Evolutionary conservation across 1,140 invertebrate genomes (phyloP).

Genomic region (Tetraneura akinire): DNA sequence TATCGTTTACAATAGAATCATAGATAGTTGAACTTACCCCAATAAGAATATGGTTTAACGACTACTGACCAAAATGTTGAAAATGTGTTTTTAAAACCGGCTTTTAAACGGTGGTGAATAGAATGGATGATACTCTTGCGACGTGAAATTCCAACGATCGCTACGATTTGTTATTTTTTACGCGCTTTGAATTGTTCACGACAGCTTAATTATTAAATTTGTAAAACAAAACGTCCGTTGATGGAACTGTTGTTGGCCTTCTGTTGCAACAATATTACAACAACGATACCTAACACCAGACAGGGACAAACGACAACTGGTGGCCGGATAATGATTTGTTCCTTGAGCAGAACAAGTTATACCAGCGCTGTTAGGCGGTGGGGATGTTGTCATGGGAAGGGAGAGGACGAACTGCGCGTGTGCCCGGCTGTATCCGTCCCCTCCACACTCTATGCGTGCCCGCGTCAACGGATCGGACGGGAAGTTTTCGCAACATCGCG

Average conservation of each 20-base stretch:
- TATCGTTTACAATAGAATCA: too few relatives aligned
- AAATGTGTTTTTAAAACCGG: neutral
- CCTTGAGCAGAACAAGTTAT: constrained; percentile 6
- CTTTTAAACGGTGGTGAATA: neutral
- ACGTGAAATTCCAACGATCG: too few relatives aligned
- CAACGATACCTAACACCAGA: neutral
- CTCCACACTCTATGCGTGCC: neutral
- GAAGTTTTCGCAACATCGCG: constrained; percentile 22
- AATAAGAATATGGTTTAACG: neutral
- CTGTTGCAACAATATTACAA: neutral
- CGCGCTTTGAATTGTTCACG: neutral
- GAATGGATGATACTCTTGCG: too few relatives aligned
- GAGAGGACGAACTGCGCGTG: neutral
- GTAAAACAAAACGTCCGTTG: neutral
- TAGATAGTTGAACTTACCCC: constrained; percentile 15
- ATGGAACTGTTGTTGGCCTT: too few relatives aligned
- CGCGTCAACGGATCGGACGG: neutral
- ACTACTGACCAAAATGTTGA: neutral
- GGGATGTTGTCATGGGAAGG: neutral
- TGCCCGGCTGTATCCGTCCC: constrained; percentile 7
- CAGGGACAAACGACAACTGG: constrained; percentile 38
- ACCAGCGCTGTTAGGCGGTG: neutral
- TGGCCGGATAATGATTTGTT: constrained; percentile 36
- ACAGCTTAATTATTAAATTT: neutral
- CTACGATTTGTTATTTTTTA: too few relatives aligned